phyloP scores from a whole-genome alignment of 2,888 invertebrate species.

The Holacanthella duospinosa region DNA sequence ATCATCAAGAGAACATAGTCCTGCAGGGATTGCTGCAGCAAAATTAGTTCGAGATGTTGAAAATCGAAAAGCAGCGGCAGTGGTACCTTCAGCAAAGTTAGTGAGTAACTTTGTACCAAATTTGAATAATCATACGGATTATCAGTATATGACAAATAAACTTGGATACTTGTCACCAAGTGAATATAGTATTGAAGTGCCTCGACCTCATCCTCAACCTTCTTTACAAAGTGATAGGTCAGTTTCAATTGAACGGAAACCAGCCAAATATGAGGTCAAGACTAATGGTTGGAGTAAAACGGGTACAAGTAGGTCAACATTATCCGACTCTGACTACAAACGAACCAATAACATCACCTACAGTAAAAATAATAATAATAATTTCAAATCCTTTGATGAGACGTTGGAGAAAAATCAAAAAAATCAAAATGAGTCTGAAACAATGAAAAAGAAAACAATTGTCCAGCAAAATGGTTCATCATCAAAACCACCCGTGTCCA shows the following conservation, averaged over 20 bases:
- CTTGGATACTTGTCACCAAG: background rate
- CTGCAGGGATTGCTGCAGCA: conserved; percentile 2
- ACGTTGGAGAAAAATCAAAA: conserved; percentile 10
- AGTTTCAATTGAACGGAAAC: background rate
- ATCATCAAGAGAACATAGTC: conserved; percentile 19
- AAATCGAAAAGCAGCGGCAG: background rate
- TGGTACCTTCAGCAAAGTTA: conserved; percentile 16
- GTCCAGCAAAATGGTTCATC: too few relatives aligned
- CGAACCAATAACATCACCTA: conserved; percentile 8
- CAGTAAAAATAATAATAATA: conserved; percentile 7
- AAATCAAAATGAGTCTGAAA: conserved; percentile 14
- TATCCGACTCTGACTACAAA: conserved; percentile 8
- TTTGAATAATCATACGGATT: background rate
- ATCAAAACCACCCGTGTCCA: background rate
- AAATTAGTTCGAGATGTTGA: conserved; percentile 11
- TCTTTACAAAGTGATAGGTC: background rate
- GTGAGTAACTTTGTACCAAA: conserved; percentile 13
- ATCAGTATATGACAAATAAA: conserved; percentile 13
- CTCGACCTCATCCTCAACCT: background rate
- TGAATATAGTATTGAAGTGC: background rate
- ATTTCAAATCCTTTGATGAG: background rate
- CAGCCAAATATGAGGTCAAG: background rate
- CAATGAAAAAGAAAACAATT: background rate
- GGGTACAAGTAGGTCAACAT: background rate
- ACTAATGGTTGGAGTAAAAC: background rate